Evolutionary conservation across 2,797 vertebrate species (phyloP).

Genomic region (Tadarida brasiliensis): DNA sequence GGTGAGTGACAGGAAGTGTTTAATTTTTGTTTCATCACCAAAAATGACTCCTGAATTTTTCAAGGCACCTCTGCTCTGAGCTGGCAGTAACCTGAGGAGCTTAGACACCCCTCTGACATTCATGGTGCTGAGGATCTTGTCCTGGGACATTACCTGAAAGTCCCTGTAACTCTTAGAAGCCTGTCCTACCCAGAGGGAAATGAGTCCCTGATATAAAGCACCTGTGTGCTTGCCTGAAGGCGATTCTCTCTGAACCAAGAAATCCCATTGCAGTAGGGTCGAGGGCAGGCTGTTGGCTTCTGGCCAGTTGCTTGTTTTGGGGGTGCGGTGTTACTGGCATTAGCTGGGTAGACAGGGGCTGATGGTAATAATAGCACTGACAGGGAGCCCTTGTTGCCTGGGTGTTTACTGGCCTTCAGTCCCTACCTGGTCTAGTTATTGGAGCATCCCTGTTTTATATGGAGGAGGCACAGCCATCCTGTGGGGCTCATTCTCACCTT

Average conservation of each 20-base stretch:
- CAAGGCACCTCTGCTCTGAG: background rate
- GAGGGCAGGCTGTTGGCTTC: background rate
- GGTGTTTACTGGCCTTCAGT: background rate
- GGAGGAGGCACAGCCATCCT: accelerated
- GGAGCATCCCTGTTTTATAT: accelerated
- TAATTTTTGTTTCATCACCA: background rate
- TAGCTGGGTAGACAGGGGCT: background rate
- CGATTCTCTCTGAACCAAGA: background rate
- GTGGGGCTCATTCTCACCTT: background rate
- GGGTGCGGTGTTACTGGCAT: accelerated
- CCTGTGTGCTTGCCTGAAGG: background rate
- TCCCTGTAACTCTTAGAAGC: background rate
- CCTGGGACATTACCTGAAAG: background rate
- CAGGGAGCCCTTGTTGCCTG: background rate
- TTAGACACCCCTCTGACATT: background rate
- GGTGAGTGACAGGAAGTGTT: background rate
- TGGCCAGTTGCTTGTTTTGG: accelerated
- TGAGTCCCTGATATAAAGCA: accelerated
- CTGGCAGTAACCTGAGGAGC: background rate
- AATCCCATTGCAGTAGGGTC: background rate
- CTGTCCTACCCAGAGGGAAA: background rate
- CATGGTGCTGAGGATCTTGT: background rate
- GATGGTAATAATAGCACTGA: background rate
- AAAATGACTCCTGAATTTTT: background rate
- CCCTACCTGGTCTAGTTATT: accelerated